Evolutionary conservation across 1,140 invertebrate species (phyloP).

Genomic region (Pseudomyrmex dendroicus): DNA sequence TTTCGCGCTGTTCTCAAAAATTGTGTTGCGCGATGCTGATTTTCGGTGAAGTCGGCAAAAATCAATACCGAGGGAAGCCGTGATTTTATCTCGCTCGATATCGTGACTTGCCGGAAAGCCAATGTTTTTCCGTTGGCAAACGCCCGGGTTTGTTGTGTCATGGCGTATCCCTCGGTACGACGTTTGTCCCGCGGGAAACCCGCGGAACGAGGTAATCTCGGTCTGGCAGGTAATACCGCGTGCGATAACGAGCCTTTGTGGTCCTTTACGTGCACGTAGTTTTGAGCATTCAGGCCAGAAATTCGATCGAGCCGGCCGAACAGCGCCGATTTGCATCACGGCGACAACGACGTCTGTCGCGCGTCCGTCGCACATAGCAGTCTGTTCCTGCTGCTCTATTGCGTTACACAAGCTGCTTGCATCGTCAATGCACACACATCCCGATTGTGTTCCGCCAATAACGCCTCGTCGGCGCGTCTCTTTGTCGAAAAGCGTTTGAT

Average conservation of each 20-base stretch:
- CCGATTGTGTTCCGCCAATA: slow-evolving; percentile 54
- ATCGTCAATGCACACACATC: slow-evolving; percentile 61
- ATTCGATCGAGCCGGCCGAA: slow-evolving; percentile 59
- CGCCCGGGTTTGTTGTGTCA: not conserved
- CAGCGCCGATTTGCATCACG: slow-evolving; percentile 59
- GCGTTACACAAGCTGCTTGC: slow-evolving; percentile 56
- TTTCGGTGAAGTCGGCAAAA: not conserved
- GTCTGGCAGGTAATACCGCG: slow-evolving; percentile 54
- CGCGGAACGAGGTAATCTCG: slow-evolving; percentile 55
- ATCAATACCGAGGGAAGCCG: not conserved
- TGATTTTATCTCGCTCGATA: not conserved
- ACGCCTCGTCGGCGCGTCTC: slow-evolving; percentile 24
- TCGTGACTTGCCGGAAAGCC: not conserved
- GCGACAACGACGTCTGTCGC: slow-evolving; percentile 23
- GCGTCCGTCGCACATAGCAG: slow-evolving; percentile 30
- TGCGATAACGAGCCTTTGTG: slow-evolving; percentile 70
- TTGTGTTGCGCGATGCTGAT: not conserved
- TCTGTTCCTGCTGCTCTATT: too few species aligned
- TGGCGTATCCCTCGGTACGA: not conserved
- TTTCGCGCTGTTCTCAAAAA: not conserved
- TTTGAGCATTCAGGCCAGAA: slow-evolving; percentile 66
- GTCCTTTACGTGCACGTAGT: slow-evolving; percentile 48
- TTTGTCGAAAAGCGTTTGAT: slow-evolving; percentile 66
- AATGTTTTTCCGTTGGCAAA: slow-evolving; percentile 16
- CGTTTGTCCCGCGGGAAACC: slow-evolving; percentile 26